Conservation (phyloP, 1,140 invertebrate species). For the Centruroides sculpturatus region DNA sequence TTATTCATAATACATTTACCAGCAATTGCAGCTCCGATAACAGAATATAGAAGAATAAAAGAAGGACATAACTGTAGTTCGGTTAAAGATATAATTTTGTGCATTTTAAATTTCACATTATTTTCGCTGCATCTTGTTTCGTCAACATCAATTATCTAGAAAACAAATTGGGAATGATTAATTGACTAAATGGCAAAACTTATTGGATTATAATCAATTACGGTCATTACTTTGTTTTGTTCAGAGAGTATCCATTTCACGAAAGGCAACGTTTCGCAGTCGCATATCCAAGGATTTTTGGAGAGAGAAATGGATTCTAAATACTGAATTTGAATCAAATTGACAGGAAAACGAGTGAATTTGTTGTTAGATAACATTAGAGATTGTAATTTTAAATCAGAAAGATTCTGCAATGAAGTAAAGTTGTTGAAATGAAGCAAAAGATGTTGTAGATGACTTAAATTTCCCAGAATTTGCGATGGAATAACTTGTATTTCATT, state of each 20-base stretch:
- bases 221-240: conserved; percentile 39
- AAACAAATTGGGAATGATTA: conserved; percentile 35
- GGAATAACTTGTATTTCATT: too few relatives aligned
- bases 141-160: conserved; percentile 4
- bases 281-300: conserved; percentile 30
- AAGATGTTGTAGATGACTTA: too few relatives aligned
- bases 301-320: conserved; percentile 23
- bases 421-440: too few relatives aligned
- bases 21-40: not conserved
- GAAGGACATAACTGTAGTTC: conserved; percentile 15
- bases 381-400: not conserved
- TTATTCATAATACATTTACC: not conserved
- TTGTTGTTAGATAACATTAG: not conserved
- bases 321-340: conserved; percentile 14
- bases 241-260: conserved; percentile 31
- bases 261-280: conserved; percentile 27
- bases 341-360: not conserved
- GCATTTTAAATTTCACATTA: not conserved
- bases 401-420: too few relatives aligned
- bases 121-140: not conserved
- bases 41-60: not conserved
- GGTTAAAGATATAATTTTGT: not conserved
- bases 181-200: conserved; percentile 27
- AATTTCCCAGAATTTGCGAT: too few relatives aligned
- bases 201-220: conserved; percentile 32